These are phyloP conservation scores for Acrobasis suavella DNA, from an alignment of 2,888 invertebrate species.

Conservation along the genomic window DNA sequence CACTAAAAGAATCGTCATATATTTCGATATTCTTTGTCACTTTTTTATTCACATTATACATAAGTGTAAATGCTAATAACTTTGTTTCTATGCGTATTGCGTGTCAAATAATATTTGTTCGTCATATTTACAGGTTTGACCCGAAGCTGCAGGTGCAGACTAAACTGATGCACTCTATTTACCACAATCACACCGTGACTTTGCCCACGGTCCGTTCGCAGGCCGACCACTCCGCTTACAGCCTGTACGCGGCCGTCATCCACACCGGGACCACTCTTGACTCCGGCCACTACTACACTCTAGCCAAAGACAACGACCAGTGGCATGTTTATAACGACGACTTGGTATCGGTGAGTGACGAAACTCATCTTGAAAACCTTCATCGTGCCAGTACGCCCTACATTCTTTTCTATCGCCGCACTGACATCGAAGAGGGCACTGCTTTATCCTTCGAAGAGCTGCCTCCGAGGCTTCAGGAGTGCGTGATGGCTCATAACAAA, in stretches of 20 bases:
- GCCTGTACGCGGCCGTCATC: conserved; percentile 91
- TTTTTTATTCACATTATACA: too few relatives aligned
- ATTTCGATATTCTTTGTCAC: too few relatives aligned
- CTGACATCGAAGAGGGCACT: conserved; percentile 67
- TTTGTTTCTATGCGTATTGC: background rate
- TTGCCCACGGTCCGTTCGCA: conserved; percentile 67
- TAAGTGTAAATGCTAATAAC: too few relatives aligned
- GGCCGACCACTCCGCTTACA: conserved; percentile 78
- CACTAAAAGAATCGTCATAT: too few relatives aligned
- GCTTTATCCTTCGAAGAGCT: conserved; percentile 57
- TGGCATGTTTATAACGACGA: conserved; percentile 94
- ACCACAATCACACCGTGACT: conserved; percentile 80
- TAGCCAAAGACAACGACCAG: conserved; percentile 85
- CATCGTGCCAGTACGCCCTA: conserved; percentile 91
- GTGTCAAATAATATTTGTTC: background rate
- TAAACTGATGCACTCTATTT: conserved; percentile 89
- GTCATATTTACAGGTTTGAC: conserved; percentile 55
- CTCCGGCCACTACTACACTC: conserved; percentile 94
- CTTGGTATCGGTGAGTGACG: conserved; percentile 83
- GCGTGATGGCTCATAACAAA: conserved; percentile 63
- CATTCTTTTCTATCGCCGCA: conserved; percentile 87
- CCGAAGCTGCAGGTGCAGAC: conserved; percentile 84
- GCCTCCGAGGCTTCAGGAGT: conserved; percentile 56
- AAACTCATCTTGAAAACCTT: conserved; percentile 83
- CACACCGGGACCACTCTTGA: conserved; percentile 92